phyloP scores from a whole-genome alignment of 2,888 invertebrate genomes.

The Peribatodes rhomboidaria region DNA sequence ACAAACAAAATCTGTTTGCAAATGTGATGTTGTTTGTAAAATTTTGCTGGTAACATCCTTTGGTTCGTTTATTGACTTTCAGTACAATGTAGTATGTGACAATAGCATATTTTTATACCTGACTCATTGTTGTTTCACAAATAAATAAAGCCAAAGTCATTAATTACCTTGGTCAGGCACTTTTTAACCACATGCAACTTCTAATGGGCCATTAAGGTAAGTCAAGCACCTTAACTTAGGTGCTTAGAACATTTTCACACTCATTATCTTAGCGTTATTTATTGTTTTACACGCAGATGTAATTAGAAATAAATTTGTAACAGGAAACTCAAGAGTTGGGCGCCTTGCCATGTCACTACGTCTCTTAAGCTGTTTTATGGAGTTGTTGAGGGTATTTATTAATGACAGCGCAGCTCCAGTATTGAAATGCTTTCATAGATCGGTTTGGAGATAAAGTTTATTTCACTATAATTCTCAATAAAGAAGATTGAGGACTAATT shows the following conservation, averaged over 20 bases:
- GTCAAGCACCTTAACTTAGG: constrained; percentile 51
- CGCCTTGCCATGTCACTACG: constrained; percentile 41
- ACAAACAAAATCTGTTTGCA: not conserved
- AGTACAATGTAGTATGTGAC: not conserved
- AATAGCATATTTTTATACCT: not conserved
- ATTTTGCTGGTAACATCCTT: constrained; percentile 1
- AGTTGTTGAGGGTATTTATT: constrained; percentile 51
- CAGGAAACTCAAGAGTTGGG: constrained; percentile 56
- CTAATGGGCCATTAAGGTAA: constrained; percentile 62
- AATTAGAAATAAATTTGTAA: constrained; percentile 73
- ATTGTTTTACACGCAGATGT: constrained; percentile 58
- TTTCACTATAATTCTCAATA: constrained; percentile 39
- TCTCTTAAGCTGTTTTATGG: constrained; percentile 53
- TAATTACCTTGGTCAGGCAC: constrained; percentile 48
- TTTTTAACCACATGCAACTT: constrained; percentile 54
- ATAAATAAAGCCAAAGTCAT: constrained; percentile 47
- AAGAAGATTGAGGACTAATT: constrained; percentile 44
- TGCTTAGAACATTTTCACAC: constrained; percentile 66
- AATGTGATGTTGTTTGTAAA: not conserved
- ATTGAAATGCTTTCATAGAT: constrained; percentile 40
- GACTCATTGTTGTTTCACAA: constrained; percentile 23
- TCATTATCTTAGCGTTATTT: constrained; percentile 67
- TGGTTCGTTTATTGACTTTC: not conserved
- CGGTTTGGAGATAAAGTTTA: constrained; percentile 41
- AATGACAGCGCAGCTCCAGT: constrained; percentile 25